phyloP scores from a whole-genome alignment of 2,888 invertebrate genomes.

The Ernsta delagoae region DNA sequence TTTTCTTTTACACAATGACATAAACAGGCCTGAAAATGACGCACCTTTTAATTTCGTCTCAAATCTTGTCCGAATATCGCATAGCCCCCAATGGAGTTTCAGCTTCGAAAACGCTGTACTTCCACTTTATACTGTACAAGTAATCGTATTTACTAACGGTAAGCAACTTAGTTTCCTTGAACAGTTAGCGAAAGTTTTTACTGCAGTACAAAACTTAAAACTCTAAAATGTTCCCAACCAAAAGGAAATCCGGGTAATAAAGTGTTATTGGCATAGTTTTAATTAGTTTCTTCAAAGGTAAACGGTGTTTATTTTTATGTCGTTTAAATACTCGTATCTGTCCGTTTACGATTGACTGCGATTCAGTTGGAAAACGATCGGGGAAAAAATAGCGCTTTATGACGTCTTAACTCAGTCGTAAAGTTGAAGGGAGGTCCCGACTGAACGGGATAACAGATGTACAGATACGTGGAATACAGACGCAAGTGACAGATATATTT shows the following conservation, averaged over 20 bases:
- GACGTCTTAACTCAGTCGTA: slow-evolving; percentile 21
- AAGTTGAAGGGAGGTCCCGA: neutral
- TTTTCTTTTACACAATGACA: no score
- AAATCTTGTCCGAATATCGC: no score
- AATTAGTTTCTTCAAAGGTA: slow-evolving; percentile 17
- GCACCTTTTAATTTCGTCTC: no score
- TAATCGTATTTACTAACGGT: neutral
- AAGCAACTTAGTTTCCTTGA: neutral
- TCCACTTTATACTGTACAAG: no score
- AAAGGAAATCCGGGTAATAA: neutral
- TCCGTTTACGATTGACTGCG: slow-evolving; percentile 11
- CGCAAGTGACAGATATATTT: neutral
- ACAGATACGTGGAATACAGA: slow-evolving; percentile 1
- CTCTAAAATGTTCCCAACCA: neutral
- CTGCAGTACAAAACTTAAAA: neutral
- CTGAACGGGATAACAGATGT: slow-evolving; percentile 3
- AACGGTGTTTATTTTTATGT: slow-evolving; percentile 1
- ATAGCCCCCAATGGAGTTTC: no score
- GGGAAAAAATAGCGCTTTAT: slow-evolving; percentile 21
- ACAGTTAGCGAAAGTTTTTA: neutral
- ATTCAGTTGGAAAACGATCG: neutral
- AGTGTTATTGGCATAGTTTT: slow-evolving; percentile 6
- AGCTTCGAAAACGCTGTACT: no score
- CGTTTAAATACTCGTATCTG: slow-evolving; percentile 12
- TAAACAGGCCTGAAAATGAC: no score